Conservation (phyloP, 2,888 invertebrate genomes). For the Athalia circularis region DNA sequence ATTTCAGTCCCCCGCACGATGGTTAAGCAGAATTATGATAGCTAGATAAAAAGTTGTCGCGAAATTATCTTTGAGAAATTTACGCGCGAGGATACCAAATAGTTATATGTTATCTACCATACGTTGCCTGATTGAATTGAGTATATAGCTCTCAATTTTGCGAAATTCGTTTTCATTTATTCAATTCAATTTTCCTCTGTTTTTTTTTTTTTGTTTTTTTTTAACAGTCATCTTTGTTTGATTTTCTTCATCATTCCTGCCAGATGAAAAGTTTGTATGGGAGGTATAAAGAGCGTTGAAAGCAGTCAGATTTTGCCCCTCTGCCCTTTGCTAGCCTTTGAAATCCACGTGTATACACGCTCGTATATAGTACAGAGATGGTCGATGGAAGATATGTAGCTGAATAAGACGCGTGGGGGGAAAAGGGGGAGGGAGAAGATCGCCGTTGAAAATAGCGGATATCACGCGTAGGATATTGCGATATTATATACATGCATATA, state of each 20-base stretch:
- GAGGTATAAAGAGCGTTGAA: background rate
- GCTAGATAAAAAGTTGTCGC: too few species aligned
- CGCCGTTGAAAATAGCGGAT: conserved; percentile 36
- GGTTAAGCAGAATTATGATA: too few species aligned
- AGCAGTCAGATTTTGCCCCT: background rate
- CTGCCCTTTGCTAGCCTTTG: background rate
- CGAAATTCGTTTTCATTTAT: too few species aligned
- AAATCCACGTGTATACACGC: conserved; percentile 26
- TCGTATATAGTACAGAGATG: conserved; percentile 14
- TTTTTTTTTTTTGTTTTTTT: too few species aligned
- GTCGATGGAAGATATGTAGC: conserved; percentile 33
- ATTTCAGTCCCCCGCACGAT: too few species aligned
- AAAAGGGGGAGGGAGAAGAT: background rate
- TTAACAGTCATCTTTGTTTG: background rate
- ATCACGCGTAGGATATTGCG: conserved; percentile 37
- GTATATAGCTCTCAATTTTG: too few species aligned
- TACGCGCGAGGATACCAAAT: too few species aligned
- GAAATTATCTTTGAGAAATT: too few species aligned
- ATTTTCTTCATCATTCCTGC: background rate
- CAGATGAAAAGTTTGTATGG: background rate
- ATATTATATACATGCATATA: conserved; percentile 12
- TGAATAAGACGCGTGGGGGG: conserved; percentile 22
- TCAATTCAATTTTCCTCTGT: too few species aligned
- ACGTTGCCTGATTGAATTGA: too few species aligned
- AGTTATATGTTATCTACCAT: too few species aligned